These are phyloP conservation scores for Megaceryle maxima DNA, from an alignment of 2,113 vertebrate species.

Conservation along the genomic window DNA sequence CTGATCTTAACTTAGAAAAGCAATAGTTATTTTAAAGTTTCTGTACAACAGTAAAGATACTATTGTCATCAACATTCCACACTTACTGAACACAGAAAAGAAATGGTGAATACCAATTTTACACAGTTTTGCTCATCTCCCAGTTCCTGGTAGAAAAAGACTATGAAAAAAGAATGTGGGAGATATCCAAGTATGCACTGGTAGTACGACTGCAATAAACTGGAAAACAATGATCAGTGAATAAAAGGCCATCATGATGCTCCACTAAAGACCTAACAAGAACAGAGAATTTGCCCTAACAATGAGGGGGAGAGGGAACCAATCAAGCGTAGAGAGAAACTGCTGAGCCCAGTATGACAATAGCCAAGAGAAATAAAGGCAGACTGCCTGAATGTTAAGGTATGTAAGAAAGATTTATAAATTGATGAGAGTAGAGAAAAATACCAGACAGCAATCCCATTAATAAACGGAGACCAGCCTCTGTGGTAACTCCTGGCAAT, in stretches of 20 bases:
- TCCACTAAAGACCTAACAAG: background rate
- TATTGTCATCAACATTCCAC: background rate
- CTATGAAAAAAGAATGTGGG: background rate
- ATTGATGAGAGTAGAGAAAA: slow-evolving; percentile 24
- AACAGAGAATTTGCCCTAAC: background rate
- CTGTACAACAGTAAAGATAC: background rate
- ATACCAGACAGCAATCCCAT: slow-evolving; percentile 20
- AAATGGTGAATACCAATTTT: background rate
- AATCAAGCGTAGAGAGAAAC: background rate
- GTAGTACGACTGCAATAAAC: background rate
- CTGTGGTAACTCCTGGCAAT: background rate
- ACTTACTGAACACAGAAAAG: background rate
- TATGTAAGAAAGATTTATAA: slow-evolving; percentile 1
- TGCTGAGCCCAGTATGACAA: background rate
- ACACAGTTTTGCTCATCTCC: background rate
- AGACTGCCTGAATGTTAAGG: background rate
- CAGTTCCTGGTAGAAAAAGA: background rate
- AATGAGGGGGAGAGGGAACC: background rate
- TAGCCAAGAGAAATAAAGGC: background rate
- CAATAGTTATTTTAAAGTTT: background rate
- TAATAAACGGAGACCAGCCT: slow-evolving; percentile 52
- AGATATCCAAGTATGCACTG: background rate
- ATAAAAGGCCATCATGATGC: background rate
- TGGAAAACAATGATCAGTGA: background rate
- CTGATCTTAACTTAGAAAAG: background rate